Base-by-base conservation (phyloP, 2,113 vertebrate genomes). In the Hypocryptadius cinnamomeus region DNA sequence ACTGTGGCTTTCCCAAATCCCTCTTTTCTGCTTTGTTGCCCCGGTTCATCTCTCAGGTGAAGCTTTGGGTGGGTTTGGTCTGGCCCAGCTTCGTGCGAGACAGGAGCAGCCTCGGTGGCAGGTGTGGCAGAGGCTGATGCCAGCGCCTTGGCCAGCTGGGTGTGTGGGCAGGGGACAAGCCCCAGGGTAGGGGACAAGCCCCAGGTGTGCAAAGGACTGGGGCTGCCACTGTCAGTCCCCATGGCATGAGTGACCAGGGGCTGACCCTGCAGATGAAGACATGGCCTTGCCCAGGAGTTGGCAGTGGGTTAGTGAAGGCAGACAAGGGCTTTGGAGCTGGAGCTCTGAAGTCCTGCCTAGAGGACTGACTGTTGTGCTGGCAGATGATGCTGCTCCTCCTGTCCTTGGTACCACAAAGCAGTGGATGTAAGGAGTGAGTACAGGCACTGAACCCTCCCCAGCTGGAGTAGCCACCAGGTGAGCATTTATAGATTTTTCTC, bases 161-260 rank as follows among this genome's bases (percentile, higher is more conserved):
- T 1, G 5, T 2, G 30, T 10, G 64, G 33, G 51, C 76, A 39
- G 48, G 3, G 47, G 54, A 33, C 9, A 7, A 24, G 11, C n/a
- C 19, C 3, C 39, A 33, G 54, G 24, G 40, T 14, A 40, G 45
- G 2, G 44, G 51, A 33, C 8, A 7, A 24, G 11, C n/a, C 19
- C 3, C 39, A 33, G 54, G 24, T 13, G 7, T 2, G 4, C 9
- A 3, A 0, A 0, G 8, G 17, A 7, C 8, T 33, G 6, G 71
- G 21, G 22, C 66, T 76, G 70, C n/a, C n/a, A 1, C 53, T 17
- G 4, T 10, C 50, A 71, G 64, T 54, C 30, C 33, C 63, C 45
- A 0, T 8, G 61, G 60, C 35, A 2, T 9, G 16, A 39, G 79
- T 6, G 76, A 14, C 22, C 30, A 15, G 66, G 71, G 63, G 10